Base-by-base conservation (phyloP, 1,140 invertebrate species). In the Orius laevigatus region DNA sequence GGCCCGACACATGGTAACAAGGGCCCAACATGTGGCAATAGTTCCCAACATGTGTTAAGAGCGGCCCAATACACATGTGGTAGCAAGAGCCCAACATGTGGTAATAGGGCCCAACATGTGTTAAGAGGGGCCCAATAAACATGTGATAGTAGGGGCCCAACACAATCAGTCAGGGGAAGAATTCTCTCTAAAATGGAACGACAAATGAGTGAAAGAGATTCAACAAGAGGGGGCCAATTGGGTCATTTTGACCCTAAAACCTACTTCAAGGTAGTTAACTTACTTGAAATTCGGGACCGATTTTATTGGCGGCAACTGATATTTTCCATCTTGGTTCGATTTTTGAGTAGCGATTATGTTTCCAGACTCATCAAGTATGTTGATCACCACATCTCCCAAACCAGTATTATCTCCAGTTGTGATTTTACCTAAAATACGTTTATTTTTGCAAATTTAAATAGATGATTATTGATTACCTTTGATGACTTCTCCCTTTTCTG, bases 271-370 rank as follows among this genome's bases (percentile, higher is more conserved):
- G 9, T 19, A 5, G 12, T 48, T 5, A 25, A 45, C 47, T 53
- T 59, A 69, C 57, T 68, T 71, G 59, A 80, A 82, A 12, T 69
- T 59, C 18, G 74, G 58, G 16, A 62, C 66, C 32, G 72, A 72
- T 60, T 79, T 74, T 18, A 89, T 70, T 41, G 87, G 85, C 5
- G 81, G 83, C 59, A 86, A 76, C 54, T 67, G 73, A 60, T 87
- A 91, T 46, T 67, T 70, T n/a, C 92, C 90, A 49, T 78, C 72
- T 18, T 59, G 56, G 54, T 70, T 65, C 1, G 75, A 78, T 5
- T 64, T 57, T 33, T 68, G 20, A 16, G 60, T 67, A 15, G 64
- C 63, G 8, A 68, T 57, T 12, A 63, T 66, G 15, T 59, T 54
- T 36, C 67, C 60, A 38, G 64, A 62, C 34, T 66, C 59, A 50